These are phyloP conservation scores for Zaprionus bogoriensis DNA, from an alignment of 2,888 invertebrate species.

Conservation along the genomic window DNA sequence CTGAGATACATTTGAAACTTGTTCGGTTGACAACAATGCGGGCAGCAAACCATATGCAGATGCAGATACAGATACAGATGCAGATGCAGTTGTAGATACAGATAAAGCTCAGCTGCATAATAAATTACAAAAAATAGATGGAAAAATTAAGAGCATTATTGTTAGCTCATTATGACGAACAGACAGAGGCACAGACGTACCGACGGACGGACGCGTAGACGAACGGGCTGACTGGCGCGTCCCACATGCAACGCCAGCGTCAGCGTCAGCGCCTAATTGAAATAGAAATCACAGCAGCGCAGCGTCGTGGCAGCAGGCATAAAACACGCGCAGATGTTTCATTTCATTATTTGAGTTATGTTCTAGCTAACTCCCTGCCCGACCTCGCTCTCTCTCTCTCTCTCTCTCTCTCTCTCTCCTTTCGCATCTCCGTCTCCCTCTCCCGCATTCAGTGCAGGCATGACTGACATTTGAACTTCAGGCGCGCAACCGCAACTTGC, in stretches of 20 bases:
- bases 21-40: conserved; percentile 52
- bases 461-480: conserved; percentile 71
- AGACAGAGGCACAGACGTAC: conserved; percentile 3
- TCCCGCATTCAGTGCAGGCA: conserved; percentile 13
- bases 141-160: conserved; percentile 70
- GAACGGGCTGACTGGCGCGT: conserved; percentile 32
- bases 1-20: conserved; percentile 51
- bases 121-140: conserved; percentile 36
- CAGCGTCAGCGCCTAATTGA: conserved; percentile 48
- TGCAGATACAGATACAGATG: conserved; percentile 21
- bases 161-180: conserved; percentile 64
- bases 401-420: conserved; percentile 2
- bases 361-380: conserved; percentile 30
- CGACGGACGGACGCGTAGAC: too few relatives aligned
- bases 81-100: conserved; percentile 19
- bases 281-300: conserved; percentile 62
- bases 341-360: conserved; percentile 62
- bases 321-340: conserved; percentile 61
- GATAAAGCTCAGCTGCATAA: conserved; percentile 39
- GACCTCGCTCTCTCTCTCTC: not conserved
- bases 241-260: conserved; percentile 51
- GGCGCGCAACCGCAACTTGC: conserved; percentile 60
- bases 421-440: not conserved
- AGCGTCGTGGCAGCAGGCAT: conserved; percentile 27
- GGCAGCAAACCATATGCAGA: conserved; percentile 34